A percentile compares a stretch with the other conserved stretches of the same genome.
These are phyloP conservation scores for Cenopis cana DNA, from an alignment of 2,888 invertebrate species.

Conservation along the genomic window DNA sequence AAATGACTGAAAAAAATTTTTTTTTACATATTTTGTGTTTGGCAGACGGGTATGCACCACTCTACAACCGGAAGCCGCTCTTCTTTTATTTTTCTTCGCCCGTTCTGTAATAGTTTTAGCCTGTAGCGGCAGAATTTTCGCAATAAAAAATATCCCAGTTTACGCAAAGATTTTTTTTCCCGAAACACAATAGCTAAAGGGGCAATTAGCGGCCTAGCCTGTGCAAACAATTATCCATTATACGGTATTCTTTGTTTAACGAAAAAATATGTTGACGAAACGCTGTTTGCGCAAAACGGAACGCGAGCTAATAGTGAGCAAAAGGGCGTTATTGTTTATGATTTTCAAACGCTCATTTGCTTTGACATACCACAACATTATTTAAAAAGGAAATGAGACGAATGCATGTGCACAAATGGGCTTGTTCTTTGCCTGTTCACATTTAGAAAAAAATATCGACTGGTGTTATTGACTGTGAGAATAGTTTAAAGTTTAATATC, in stretches of 20 bases:
- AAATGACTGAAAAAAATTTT: too few relatives aligned
- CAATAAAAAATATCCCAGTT: conserved; percentile 36
- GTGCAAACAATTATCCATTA: conserved; percentile 50
- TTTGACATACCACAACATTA: neutral
- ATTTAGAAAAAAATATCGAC: neutral
- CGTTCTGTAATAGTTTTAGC: conserved; percentile 4
- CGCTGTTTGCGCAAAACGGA: conserved; percentile 29
- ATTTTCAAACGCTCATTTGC: conserved; percentile 26
- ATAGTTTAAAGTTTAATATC: too few relatives aligned
- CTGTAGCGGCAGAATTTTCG: conserved; percentile 3
- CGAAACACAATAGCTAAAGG: conserved; percentile 43
- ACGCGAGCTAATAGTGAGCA: conserved; percentile 7
- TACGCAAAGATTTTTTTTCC: conserved; percentile 37
- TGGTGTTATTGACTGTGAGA: neutral
- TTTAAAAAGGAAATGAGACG: neutral
- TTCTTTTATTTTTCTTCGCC: neutral
- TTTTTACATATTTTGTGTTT: too few relatives aligned
- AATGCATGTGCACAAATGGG: neutral
- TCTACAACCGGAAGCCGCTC: too few relatives aligned
- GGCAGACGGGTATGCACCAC: too few relatives aligned
- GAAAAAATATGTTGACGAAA: conserved; percentile 43
- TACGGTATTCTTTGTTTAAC: conserved; percentile 42
- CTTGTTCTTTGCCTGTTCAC: neutral
- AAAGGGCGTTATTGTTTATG: conserved; percentile 11
- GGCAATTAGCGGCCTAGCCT: conserved; percentile 45